Evolutionary conservation across 2,797 vertebrate species (phyloP).

Genomic region (Squalus acanthias): DNA sequence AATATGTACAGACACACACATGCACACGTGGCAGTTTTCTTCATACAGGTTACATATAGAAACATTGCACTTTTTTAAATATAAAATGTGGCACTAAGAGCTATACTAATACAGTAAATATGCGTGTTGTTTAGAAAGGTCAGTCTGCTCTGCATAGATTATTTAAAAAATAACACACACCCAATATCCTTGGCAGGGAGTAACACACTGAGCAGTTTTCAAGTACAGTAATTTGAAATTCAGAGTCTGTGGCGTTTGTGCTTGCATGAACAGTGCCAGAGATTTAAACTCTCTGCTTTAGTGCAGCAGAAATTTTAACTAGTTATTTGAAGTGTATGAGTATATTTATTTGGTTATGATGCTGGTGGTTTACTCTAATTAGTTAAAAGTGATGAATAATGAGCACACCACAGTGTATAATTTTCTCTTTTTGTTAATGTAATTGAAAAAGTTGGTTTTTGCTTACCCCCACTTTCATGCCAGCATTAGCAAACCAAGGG

Average conservation of each 20-base stretch:
- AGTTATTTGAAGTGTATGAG: background rate
- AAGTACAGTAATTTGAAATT: constrained; percentile 1
- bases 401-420: background rate
- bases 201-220: constrained; percentile 2
- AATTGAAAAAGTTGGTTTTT: background rate
- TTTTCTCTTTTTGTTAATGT: constrained; percentile 11
- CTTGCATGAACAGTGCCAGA: constrained; percentile 2
- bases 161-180: background rate
- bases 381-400: background rate
- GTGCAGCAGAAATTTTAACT: background rate
- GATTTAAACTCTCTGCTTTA: background rate
- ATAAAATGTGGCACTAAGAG: background rate
- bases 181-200: background rate
- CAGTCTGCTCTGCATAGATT: background rate
- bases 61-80: constrained; percentile 20
- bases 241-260: background rate
- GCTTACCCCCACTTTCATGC: background rate
- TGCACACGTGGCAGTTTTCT: background rate
- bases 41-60: background rate
- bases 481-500: background rate
- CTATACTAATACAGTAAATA: constrained; percentile 20
- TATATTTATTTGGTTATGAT: background rate
- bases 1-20: constrained; percentile 11
- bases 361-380: constrained; percentile 18
- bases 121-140: background rate